Evolutionary conservation across 2,113 vertebrate genomes (phyloP), one percentile per base, ranked within the genome.

Genomic region (Tauraco erythrolophus): DNA sequence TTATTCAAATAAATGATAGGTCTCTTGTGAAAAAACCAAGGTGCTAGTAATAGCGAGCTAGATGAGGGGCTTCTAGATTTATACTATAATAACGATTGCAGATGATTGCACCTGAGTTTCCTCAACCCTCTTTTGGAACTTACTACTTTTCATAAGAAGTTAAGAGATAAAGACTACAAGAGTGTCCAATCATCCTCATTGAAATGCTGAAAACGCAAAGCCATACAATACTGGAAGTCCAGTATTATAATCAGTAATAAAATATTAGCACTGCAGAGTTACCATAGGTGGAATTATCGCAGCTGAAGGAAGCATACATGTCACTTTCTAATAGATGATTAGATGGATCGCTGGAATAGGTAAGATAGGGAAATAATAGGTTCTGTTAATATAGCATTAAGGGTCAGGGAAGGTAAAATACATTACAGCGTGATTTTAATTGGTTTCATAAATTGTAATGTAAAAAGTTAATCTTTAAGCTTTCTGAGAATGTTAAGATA

Each of bases 381-480:
- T 19, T 35, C 23, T 48, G 62, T 35, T 92, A 91, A 88, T 46
- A 79, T 4, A 79, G n/a, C 2, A 1, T 76, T 88, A 75, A 81
- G 60, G 37, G 64, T 93, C 77, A 89, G n/a, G 33, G 28, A 82
- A 87, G 41, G 56, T 58, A 75, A 81, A 93, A 91, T 48, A 69
- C 60, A 70, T 89, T 84, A 84, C 30, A 1, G 9, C 19, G 66
- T 58, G 5, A 37, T 74, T 93, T 84, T 89, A 91, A 95, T 94
- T 81, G 25, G 56, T 88, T 91, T 74, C 41, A 87, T 58, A 87
- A 70, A 66, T 62, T 54, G 28, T 50, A 57, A 14, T 33, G 37
- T 58, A 50, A 81, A 69, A 96, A 87, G n/a, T 70, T 89, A 89
- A 94, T 81, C 68, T 69, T 87, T 78, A 31, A 62, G 56, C 77